A percentile compares a stretch with the other conserved stretches of the same genome.
These are phyloP conservation scores for Rhopilema esculentum DNA, from an alignment of 30 jellyfish, hydroid and myxozoan species.

Conservation along the genomic window DNA sequence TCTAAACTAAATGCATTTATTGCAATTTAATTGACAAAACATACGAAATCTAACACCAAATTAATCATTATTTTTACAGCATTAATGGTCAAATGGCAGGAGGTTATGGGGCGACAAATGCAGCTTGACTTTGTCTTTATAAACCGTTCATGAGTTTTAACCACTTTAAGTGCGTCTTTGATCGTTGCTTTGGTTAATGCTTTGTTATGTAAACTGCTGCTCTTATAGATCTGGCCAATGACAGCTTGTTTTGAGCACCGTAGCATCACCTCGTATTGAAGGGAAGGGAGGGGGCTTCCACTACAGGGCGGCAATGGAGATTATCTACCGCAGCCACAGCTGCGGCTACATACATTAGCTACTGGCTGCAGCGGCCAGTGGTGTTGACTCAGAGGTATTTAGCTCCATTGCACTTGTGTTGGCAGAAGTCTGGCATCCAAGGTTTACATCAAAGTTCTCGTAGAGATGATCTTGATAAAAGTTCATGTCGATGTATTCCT, in stretches of 20 bases:
- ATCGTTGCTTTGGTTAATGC: too few species aligned
- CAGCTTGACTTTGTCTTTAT: neutral
- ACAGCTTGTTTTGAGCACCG: too few species aligned
- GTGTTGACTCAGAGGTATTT: constrained; percentile 68
- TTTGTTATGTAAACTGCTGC: too few species aligned
- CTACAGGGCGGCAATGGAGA: neutral
- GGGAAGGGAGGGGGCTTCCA: too few species aligned
- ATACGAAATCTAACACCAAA: neutral
- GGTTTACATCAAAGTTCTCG: constrained; percentile 84
- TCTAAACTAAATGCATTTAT: neutral
- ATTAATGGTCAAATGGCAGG: too few species aligned
- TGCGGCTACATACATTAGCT: neutral
- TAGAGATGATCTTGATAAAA: constrained; percentile 91
- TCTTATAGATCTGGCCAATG: too few species aligned
- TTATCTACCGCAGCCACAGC: neutral
- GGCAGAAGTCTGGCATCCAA: constrained; percentile 54
- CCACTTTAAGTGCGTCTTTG: too few species aligned
- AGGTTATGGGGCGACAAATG: neutral
- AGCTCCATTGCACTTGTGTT: constrained; percentile 55
- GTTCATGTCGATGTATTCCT: constrained; percentile 91
- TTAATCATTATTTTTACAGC: neutral
- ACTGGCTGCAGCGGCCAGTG: constrained; percentile 11
- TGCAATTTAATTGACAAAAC: neutral
- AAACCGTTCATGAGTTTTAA: too few species aligned
- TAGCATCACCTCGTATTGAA: too few species aligned